Evolutionary conservation across 2,113 vertebrate species (phyloP), one percentile per base, ranked within the genome.

Genomic region (Ageneiosus marmoratus): DNA sequence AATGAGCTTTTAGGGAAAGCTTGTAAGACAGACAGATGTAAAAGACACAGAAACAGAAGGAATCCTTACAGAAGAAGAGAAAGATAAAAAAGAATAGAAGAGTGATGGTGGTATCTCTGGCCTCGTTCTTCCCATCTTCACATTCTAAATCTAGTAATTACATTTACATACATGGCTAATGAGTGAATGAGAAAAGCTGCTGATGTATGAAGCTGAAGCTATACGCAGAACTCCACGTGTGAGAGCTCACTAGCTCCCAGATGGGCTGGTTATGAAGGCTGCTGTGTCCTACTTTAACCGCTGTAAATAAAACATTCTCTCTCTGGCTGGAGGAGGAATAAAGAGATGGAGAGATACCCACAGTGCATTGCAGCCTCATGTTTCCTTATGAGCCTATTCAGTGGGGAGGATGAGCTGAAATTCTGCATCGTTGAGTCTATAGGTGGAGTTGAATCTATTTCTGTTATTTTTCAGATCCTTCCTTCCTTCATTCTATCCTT

Each of bases 241-340:
- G 85, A 73, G 81, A 78, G 74, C 65, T 63, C 58, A 76, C 46
- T 46, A 44, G 69, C 69, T 89, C 79, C 84, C 85, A 72, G 67
- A 86, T 82, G 81, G 88, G 84, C 86, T 77, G 77, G 83, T 83
- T 83, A 82, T 77, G 87, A 89, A 91, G 86, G 86, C 87, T 87
- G 63, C 80, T 58, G 83, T 91, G 88, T 90, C 88, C 89, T 91
- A 89, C 85, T 93, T 91, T 87, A 91, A 88, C 90, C 79, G 88
- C 79, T 87, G 89, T 91, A 90, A 93, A 92, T 91, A 90, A 93
- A 89, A 77, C 88, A 91, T 90, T 79, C 69, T 4, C 73, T 87
- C 77, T 62, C 82, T 22, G 46, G 80, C 53, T 86, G 65, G 77
- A 77, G 65, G 24, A 86, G 77, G 73, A 83, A 85, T 70, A 74